Evolutionary conservation across 2,888 invertebrate genomes (phyloP), one percentile per base, ranked within the genome.

Genomic region (Sesamia inferens): DNA sequence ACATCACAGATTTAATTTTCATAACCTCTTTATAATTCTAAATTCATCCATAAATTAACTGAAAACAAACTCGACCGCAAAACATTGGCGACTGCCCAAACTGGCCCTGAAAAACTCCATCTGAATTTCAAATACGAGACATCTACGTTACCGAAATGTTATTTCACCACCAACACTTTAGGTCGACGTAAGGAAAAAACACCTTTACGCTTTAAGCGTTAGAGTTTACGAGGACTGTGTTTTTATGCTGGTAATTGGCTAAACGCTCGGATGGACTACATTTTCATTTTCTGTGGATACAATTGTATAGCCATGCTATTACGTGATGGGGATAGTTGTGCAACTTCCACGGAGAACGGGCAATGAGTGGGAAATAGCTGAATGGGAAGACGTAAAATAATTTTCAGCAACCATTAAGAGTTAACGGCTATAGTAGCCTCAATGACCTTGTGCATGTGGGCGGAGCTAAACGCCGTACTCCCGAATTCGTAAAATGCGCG

Each of bases 41-140:
- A 85, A 85, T 86, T 87, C 84, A 89, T 93, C 90, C 91, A 89
- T 90, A 92, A 93, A 93, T 93, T 93, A 94, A 93, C 91, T 91
- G 88, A 92, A 93, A 93, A 93, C 91, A 92, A 91, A 91, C 91
- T 91, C 86, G 85, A 88, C 90, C 89, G 86, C 89, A 88, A 88
- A 90, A 90, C 88, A 89, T 91, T 94, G 94, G 94, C 94, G 82
- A 83, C 75, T 81, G 77, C 89, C 92, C 92, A 92, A 91, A 87
- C 85, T 89, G 88, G 85, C 86, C 82, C 88, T 88, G 87, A 91
- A 90, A 93, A 92, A 90, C 89, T 88, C 87, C 88, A 93, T 93
- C 91, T 92, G 92, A 93, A 93, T 89, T 93, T 93, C 91, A 92
- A 92, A 93, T 93, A 81, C 71, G 88, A 85, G 87, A 89, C 88